These are phyloP conservation scores for Spermophilus dauricus DNA, from an alignment of 2,113 vertebrate species.

Conservation along the genomic window DNA sequence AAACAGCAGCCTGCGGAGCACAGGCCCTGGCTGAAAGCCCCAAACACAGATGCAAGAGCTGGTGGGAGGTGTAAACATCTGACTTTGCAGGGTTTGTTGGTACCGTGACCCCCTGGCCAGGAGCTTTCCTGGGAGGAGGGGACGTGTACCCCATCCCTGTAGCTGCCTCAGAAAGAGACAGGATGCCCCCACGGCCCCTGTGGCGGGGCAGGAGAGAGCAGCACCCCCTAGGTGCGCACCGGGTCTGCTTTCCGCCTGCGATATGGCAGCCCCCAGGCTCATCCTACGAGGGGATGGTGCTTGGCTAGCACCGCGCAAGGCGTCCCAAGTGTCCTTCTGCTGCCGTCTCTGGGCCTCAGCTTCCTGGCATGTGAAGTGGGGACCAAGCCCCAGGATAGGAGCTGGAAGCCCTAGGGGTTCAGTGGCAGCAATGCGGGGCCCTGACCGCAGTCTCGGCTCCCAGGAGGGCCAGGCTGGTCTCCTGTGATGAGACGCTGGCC, in stretches of 20 bases:
- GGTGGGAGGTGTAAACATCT: too few relatives aligned
- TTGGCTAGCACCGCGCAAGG: neutral
- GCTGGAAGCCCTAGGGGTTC: neutral
- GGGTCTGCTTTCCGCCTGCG: too few relatives aligned
- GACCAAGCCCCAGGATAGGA: neutral
- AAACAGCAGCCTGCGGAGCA: neutral
- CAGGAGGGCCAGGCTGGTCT: neutral
- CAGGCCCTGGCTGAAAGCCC: neutral
- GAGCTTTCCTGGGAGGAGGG: too few relatives aligned
- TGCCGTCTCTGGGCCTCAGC: neutral
- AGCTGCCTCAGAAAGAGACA: neutral
- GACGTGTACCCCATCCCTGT: neutral
- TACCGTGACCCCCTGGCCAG: neutral
- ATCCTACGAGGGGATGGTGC: too few relatives aligned
- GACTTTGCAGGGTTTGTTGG: neutral
- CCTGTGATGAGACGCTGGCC: neutral
- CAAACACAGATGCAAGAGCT: neutral
- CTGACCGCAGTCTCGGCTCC: neutral
- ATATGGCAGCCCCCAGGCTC: too few relatives aligned
- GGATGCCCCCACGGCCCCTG: fast-evolving
- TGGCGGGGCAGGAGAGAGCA: neutral
- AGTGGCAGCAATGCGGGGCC: neutral
- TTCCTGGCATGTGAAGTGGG: neutral
- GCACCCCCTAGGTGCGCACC: fast-evolving
- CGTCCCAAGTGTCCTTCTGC: fast-evolving